Base-by-base conservation (phyloP, 2,888 invertebrate genomes). In the Apantesis nais region DNA sequence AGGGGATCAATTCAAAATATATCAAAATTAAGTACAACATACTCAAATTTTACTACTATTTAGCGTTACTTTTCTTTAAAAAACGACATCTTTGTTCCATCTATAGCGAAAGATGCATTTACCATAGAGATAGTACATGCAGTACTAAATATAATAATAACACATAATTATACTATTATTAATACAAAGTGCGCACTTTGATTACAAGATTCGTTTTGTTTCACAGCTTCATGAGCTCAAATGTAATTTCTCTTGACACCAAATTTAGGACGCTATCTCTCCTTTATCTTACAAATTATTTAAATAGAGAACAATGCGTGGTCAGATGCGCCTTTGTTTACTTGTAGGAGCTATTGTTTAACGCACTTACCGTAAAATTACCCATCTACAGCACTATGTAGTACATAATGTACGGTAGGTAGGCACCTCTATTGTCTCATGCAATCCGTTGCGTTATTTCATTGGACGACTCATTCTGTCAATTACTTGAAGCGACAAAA, bases 351-450 rank as follows among this genome's bases (percentile, higher is more conserved):
- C 90, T 86, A 93, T 92, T 93, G 91, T 90, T 86, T 86, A 83
- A 88, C 82, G 87, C 90, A 89, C 86, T 85, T 88, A 92, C 92
- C 90, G 93, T 91, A 93, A 93, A 93, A 93, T 93, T 93, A 90
- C 92, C 88, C 85, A 83, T 82, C 86, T 86, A 85, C 85, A 75
- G 78, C 84, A 83, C 78, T 78, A 79, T 85, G 78, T 81, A 79
- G 72, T 80, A 84, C 71, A 80, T 80, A 70, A 82, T 77, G 77
- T 81, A 73, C 67, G 67, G 74, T 74, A 68, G 81, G 78, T 62
- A 72, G n/a, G 48, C 39, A 68, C 58, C n/a, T 62, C 68, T 63
- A 85, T 86, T 86, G 84, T 85, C 77, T 83, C 76, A 77, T 75
- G 78, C 78, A 81, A 82, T 75, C 72, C 65, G 72, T 83, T 83